These are phyloP conservation scores for Datnioides undecimradiatus DNA, from an alignment of 2,113 vertebrate species.

Conservation along the genomic window DNA sequence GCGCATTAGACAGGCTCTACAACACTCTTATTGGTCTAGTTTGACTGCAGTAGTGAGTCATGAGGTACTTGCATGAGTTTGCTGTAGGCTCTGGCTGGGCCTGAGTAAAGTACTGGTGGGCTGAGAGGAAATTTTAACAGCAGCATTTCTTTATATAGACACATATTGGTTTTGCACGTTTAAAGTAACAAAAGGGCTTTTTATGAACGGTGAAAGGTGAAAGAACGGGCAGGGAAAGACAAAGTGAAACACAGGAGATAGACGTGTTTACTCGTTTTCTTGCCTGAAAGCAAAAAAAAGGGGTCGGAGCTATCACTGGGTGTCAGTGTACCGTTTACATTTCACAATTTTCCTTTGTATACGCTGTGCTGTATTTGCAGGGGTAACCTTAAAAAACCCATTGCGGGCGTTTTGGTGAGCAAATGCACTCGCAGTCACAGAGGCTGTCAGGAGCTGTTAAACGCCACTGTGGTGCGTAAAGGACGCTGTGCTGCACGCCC, in stretches of 20 bases:
- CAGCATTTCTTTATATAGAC: conserved; percentile 21
- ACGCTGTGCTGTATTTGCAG: not conserved
- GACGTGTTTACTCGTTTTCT: not conserved
- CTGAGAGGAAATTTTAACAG: conserved; percentile 44
- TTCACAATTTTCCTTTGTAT: not conserved
- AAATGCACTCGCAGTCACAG: not conserved
- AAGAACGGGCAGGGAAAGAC: not conserved
- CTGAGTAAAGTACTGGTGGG: conserved; percentile 29
- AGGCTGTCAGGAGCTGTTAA: conserved; percentile 12
- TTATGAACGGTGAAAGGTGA: not conserved
- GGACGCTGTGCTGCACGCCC: not conserved
- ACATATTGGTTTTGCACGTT: not conserved
- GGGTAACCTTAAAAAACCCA: conserved; percentile 3
- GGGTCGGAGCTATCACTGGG: not conserved
- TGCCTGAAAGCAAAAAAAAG: not conserved
- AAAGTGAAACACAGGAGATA: not conserved
- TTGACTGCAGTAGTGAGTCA: conserved; percentile 66
- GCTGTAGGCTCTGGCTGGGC: conserved; percentile 54
- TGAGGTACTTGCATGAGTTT: conserved; percentile 56
- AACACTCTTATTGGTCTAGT: conserved; percentile 8
- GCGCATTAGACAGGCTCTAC: conserved; percentile 22
- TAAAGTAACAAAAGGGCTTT: not conserved
- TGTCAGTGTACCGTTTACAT: not conserved
- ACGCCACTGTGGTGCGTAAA: conserved; percentile 25
- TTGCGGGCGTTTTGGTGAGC: not conserved